Percentiles rank a stretch among this genome's conserved stretches.
Evolutionary conservation across 1,140 invertebrate species (phyloP).

Genomic region (Hetaerina americana): DNA sequence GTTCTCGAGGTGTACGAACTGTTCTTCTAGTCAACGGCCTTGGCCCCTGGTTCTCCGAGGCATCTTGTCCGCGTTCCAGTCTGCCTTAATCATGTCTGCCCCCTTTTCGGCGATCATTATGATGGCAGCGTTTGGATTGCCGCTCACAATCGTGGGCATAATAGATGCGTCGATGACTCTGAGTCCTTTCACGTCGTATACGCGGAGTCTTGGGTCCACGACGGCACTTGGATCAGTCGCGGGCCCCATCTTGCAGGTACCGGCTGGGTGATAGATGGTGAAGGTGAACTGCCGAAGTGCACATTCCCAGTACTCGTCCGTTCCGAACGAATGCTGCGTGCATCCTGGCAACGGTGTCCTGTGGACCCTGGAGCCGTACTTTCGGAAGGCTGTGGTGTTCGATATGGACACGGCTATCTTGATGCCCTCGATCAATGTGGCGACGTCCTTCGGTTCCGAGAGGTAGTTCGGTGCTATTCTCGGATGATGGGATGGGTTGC

Average conservation of each 20-base stretch:
- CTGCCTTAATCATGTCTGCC: constrained; percentile 66
- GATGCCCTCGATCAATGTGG: constrained; percentile 64
- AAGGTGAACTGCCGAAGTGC: constrained; percentile 66
- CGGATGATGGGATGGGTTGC: constrained; percentile 67
- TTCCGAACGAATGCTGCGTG: constrained; percentile 46
- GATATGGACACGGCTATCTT: constrained; percentile 66
- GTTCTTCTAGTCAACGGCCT: background rate
- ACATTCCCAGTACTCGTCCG: constrained; percentile 79
- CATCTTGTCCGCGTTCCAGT: constrained; percentile 30
- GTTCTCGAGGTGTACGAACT: too few relatives aligned
- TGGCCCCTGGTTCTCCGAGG: too few relatives aligned
- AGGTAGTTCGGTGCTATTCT: constrained; percentile 88
- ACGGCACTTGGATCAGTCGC: constrained; percentile 58
- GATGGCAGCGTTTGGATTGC: constrained; percentile 63
- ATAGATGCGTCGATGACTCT: constrained; percentile 64
- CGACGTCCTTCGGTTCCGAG: constrained; percentile 60
- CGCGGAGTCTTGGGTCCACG: constrained; percentile 60
- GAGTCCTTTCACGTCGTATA: constrained; percentile 56
- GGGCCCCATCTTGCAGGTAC: constrained; percentile 80
- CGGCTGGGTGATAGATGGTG: constrained; percentile 72
- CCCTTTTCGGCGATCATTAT: constrained; percentile 72
- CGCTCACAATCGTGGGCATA: constrained; percentile 68
- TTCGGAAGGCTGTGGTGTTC: constrained; percentile 62
- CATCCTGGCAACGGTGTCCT: constrained; percentile 70
- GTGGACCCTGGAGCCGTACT: constrained; percentile 62